phyloP scores from a whole-genome alignment of 2,113 vertebrate species.

The Tyto alba region DNA sequence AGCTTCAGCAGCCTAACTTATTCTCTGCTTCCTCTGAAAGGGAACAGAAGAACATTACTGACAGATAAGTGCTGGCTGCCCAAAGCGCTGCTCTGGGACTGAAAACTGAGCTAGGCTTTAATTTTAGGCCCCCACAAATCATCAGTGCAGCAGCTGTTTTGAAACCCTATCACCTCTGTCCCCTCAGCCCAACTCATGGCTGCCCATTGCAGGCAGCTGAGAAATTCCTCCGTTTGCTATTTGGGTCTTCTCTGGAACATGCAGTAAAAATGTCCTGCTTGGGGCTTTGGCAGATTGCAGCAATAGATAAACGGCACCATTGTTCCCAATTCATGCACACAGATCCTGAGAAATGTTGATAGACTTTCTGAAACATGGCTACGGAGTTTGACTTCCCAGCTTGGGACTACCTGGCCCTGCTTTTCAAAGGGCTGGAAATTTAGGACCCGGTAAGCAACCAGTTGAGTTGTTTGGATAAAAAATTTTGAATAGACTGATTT shows the following conservation, averaged over 20 bases:
- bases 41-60: background rate
- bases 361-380: background rate
- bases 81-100: background rate
- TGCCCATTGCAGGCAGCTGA: conserved; percentile 27
- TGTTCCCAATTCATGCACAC: background rate
- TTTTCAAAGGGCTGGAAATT: background rate
- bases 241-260: background rate
- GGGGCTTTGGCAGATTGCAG: background rate
- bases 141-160: conserved; percentile 32
- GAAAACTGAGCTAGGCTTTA: conserved; percentile 39
- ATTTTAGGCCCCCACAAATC: background rate
- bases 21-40: background rate
- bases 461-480: background rate
- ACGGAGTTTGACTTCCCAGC: background rate
- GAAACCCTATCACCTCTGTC: conserved; percentile 39
- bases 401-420: background rate
- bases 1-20: background rate
- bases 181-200: background rate
- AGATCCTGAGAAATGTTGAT: background rate
- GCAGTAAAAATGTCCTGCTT: background rate
- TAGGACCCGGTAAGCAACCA: background rate
- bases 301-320: background rate
- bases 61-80: background rate
- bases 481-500: background rate
- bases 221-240: background rate